Conservation (phyloP, 2,113 vertebrate species). For the Pagrus major region DNA sequence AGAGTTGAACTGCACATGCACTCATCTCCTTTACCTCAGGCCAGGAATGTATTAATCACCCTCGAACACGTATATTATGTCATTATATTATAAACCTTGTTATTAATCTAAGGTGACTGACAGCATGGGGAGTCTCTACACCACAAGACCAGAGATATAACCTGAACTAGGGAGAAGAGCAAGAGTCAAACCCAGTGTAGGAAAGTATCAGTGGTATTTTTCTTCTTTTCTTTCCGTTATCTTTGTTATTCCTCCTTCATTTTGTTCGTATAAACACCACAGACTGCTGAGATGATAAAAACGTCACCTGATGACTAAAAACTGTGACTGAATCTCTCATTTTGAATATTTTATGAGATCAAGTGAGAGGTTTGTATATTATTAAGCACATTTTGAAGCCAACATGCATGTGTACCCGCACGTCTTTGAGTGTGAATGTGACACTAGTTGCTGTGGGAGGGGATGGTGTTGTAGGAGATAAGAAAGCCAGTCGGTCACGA, state of each 20-base stretch:
- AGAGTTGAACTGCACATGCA: too few species aligned
- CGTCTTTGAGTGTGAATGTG: not conserved
- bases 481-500: not conserved
- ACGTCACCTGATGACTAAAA: too few species aligned
- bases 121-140: not conserved
- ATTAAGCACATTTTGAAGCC: not conserved
- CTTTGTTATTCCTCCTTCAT: not conserved
- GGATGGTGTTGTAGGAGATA: constrained; percentile 22
- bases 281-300: not conserved
- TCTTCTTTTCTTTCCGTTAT: not conserved
- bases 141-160: not conserved
- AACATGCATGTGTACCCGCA: too few species aligned
- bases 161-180: not conserved
- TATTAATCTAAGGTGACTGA: not conserved
- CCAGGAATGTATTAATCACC: too few species aligned
- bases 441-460: not conserved
- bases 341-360: not conserved
- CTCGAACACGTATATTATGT: too few species aligned
- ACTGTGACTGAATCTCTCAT: not conserved
- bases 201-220: not conserved
- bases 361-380: too few species aligned
- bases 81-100: too few species aligned
- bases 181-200: not conserved
- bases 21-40: too few species aligned
- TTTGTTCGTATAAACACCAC: not conserved